Conservation (phyloP, 2,797 vertebrate species). For the Sebastes taczanowskii region DNA sequence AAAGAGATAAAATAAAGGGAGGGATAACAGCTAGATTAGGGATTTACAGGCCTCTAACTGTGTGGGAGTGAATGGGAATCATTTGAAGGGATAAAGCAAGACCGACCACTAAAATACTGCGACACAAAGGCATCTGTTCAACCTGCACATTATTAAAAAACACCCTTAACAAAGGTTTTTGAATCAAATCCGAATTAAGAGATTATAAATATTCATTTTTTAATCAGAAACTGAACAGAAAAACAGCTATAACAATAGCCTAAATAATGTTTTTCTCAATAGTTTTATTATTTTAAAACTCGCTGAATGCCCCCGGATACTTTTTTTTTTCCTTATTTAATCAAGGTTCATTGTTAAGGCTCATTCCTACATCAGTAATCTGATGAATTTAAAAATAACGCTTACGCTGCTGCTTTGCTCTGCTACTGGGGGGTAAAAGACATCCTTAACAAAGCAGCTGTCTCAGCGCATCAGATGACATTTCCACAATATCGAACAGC, state of each 20-base stretch:
- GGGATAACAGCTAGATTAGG: slow-evolving; percentile 28
- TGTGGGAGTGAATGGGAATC: slow-evolving; percentile 14
- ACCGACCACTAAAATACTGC: not conserved
- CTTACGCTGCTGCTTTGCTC: slow-evolving; percentile 21
- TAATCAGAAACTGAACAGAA: not conserved
- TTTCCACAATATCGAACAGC: slow-evolving; percentile 52
- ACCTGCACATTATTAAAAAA: too few relatives aligned
- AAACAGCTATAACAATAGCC: not conserved
- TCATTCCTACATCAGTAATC: slow-evolving; percentile 7
- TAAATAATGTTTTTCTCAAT: not conserved
- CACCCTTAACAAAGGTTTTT: not conserved
- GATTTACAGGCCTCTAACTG: slow-evolving; percentile 13
- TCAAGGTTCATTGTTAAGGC: slow-evolving; percentile 11
- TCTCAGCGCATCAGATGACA: slow-evolving; percentile 71
- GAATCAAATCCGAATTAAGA: not conserved
- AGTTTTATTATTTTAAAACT: not conserved
- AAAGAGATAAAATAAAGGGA: slow-evolving; percentile 33
- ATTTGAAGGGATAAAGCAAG: not conserved
- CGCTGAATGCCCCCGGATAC: not conserved
- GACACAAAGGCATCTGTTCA: not conserved
- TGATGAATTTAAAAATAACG: slow-evolving; percentile 42
- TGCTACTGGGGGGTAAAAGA: slow-evolving; percentile 13
- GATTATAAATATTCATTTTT: not conserved
- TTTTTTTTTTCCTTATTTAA: not conserved
- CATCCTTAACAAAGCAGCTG: slow-evolving; percentile 59